Evolutionary conservation across 2,797 vertebrate genomes (phyloP), one percentile per base, ranked within the genome.

Genomic region (Coracias cyanogaster): DNA sequence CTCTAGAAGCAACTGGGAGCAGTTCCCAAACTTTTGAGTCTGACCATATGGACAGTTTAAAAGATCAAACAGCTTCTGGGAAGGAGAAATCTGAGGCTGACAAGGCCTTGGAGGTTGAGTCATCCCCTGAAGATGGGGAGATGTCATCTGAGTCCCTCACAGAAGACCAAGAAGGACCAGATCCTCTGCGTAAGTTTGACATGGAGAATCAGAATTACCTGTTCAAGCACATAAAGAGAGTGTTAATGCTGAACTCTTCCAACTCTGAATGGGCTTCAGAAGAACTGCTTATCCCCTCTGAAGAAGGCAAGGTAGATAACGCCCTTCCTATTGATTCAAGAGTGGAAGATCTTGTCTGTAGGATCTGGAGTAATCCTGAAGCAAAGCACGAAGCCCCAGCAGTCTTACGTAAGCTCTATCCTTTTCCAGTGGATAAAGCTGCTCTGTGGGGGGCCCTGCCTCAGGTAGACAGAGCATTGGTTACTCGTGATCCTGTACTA

Each of bases 301-400:
- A 94, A 85, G 81, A 95, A 60, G 81, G 24, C 62, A 89, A 87
- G 39, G 16, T 81, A 89, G 58, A 95, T 86, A 95, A 95, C 18
- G 88, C 91, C 7, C 95, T 97, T 96, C 96, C 95, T 67, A 54
- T 97, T 26, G 93, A 97, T 94, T 95, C 95, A 74, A 33, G 90
- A 43, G 78, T 95, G 39, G 92, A 97, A 92, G 85, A 94, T 55
- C 89, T 96, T 86, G 82, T 96, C 65, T 66, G 58, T 85, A 94
- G 71, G 52, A 94, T 92, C 66, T 97, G 95, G 96, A 28, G 58
- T 65, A 96, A 95, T 65, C 96, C 96, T 57, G 89, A 79, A 26
- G 89, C 93, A 88, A 96, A 89, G 65, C 72, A 96, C 17, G 87
- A 97, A 89, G 82, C 55, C 28, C 93, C 94, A 3, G 58, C 78